Percentiles rank a stretch among this genome's conserved stretches.
Evolutionary conservation across 2,113 vertebrate genomes (phyloP).

Genomic region (Campylorhamphus procurvoides): DNA sequence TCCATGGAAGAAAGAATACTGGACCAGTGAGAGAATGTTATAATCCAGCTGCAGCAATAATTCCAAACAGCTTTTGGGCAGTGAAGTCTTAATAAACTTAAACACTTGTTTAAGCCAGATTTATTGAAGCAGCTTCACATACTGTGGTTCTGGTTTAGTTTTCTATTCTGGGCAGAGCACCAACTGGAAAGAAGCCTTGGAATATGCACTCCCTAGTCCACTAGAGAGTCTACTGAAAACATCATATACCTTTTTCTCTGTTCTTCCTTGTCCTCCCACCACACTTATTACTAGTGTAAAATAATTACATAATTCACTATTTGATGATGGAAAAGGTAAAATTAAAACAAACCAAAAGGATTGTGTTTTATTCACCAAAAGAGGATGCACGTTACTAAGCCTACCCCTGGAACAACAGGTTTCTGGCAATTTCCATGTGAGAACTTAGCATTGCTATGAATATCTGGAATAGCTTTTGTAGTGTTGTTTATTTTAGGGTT

Average conservation of each 20-base stretch:
- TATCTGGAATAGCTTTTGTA: not conserved
- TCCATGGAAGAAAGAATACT: conserved; percentile 41
- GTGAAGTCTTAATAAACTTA: conserved; percentile 60
- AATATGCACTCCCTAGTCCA: not conserved
- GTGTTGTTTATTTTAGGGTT: not conserved
- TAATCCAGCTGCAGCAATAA: conserved; percentile 59
- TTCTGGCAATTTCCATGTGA: not conserved
- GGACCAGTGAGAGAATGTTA: conserved; percentile 32
- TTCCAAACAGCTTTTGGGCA: conserved; percentile 43
- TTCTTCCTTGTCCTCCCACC: not conserved
- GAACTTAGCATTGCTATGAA: not conserved
- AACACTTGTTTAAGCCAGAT: conserved; percentile 58
- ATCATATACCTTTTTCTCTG: not conserved
- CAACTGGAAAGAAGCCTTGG: conserved; percentile 50
- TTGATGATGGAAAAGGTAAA: not conserved
- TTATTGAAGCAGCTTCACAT: conserved; percentile 50
- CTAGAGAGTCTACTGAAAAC: not conserved
- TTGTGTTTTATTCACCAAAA: not conserved
- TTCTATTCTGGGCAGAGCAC: conserved; percentile 45
- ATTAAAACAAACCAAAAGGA: not conserved
- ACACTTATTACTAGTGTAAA: not conserved
- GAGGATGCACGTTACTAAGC: not conserved
- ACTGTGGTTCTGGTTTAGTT: conserved; percentile 28
- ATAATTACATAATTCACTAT: not conserved
- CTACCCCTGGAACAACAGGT: not conserved